Base-by-base conservation (phyloP, 2,888 invertebrate species). In the Sialis fuliginosa region DNA sequence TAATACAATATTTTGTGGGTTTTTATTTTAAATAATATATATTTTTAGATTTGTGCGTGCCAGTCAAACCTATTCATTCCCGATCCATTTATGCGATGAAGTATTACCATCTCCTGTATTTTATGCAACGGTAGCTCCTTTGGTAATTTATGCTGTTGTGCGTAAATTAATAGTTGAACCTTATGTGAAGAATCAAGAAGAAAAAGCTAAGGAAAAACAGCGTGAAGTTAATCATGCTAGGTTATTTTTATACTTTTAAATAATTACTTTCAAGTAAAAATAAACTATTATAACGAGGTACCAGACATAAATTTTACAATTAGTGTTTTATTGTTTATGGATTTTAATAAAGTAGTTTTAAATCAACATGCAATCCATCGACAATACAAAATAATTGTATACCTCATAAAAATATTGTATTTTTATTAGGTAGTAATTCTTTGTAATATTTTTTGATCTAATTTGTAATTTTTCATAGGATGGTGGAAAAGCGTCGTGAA, bases 11-110 rank as follows among this genome's bases (percentile, higher is more conserved):
- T 45, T 4, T 30, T 33, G 37, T 39, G 35, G 4, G n/a, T 10
- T 37, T 37, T 37, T 10, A 35, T 39, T 41, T 32, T 46, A 40
- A 39, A 42, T 43, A 13, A 31, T 44, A 45, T 42, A 41, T 48
- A 40, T 51, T 61, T 62, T 13, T 61, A 90, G 89, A 67, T 71
- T 95, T 60, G 76, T 78, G 10, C 78, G 93, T 53, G 88, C 91
- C 1, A 82, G 83, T 46, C 95, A 96, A 66, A 79, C 81, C 0
- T 89, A 91, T 58, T 72, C 82, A 32, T 84, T 95, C 55, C 92
- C 93, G 0, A 86, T 95, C 52, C 85, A 89, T 55, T 65, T 96
- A 22, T 89, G 91, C 56, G 92, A 95, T 58, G 89, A 90, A 59
- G 72, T 95, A 13, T 71, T 89, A 57, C 89, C 92, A 0, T 83